Percentiles rank a stretch among this genome's conserved stretches.
Evolutionary conservation across 2,113 vertebrate species (phyloP).

Genomic region (Psittacus erithacus): DNA sequence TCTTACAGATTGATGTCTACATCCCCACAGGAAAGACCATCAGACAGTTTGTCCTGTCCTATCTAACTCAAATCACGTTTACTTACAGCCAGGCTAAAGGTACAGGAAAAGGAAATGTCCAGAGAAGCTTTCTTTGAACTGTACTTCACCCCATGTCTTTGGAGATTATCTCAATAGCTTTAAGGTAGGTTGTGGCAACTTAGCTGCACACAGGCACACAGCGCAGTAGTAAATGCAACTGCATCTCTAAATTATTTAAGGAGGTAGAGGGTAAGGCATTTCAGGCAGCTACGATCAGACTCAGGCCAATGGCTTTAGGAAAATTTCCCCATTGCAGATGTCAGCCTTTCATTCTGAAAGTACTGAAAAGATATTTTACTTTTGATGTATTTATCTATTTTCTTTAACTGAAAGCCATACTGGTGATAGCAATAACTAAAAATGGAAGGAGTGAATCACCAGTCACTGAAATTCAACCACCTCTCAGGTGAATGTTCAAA

Average conservation of each 20-base stretch:
- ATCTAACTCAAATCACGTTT: neutral
- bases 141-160: neutral
- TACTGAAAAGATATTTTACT: neutral
- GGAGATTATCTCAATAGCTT: neutral
- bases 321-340: neutral
- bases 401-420: neutral
- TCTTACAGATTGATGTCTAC: neutral
- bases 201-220: neutral
- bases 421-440: neutral
- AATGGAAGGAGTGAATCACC: neutral
- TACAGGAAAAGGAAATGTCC: neutral
- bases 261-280: neutral
- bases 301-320: neutral
- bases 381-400: neutral
- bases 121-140: conserved; percentile 8
- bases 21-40: neutral
- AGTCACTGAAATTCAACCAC: neutral
- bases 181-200: neutral
- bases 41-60: neutral
- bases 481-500: neutral
- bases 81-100: neutral
- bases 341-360: neutral
- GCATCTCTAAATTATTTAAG: neutral
- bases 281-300: neutral
- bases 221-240: neutral